Base-by-base conservation (phyloP, 2,797 vertebrate genomes). In the Pipistrellus pipistrellus region DNA sequence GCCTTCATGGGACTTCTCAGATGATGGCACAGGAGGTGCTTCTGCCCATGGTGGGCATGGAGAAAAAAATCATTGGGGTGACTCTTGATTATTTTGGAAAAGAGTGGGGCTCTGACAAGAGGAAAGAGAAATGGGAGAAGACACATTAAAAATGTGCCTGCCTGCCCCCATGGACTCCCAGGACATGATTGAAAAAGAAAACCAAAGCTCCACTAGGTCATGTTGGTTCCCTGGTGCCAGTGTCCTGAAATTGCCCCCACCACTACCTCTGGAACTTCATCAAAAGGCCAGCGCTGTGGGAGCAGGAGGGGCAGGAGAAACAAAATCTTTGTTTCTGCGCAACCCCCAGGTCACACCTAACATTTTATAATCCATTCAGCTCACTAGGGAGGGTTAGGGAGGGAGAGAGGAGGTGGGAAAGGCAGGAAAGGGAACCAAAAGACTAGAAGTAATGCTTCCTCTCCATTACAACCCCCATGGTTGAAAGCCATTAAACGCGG, bases 381-480 rank as follows among this genome's bases (percentile, higher is more conserved):
- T 90, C 77, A 53, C 18, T 66, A n/a, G 38, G 93, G 94, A 86
- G 51, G 32, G 72, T 23, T 41, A 64, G 53, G 51, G 75, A 76
- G 66, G 59, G 68, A 72, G 55, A 76, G 12, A 46, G 27, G 57
- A 76, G 82, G 53, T 48, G 44, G 38, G 41, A 48, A 81, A 55
- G 77, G 85, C 30, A 93, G 76, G 78, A 85, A 80, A 89, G 59
- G 64, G 88, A 94, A 86, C 85, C 68, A 85, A 83, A 91, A 77
- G 91, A 59, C 91, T 51, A 93, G 94, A 97, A 96, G 88, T 94
- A 71, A 91, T 93, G 81, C 93, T 96, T 96, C 68, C 88, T 87
- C 71, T 73, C 59, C 55, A 90, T 64, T 81, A 86, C 77, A 95
- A 88, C 68, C 72, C 76, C 69, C 68, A 68, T 38, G 83, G 69